Evolutionary conservation across 1,140 invertebrate genomes (phyloP).

Genomic region (Melitaea cinxia): DNA sequence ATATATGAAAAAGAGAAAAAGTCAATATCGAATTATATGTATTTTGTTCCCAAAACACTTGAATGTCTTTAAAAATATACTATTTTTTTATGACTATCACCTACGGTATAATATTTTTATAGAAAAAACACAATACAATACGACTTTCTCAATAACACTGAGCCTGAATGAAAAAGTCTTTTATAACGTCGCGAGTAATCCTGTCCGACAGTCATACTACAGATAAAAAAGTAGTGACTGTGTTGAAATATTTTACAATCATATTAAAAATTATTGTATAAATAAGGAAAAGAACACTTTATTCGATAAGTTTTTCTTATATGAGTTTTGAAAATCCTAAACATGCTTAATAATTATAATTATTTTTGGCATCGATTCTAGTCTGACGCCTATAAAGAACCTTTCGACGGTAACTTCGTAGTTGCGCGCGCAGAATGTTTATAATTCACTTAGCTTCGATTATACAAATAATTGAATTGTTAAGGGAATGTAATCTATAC

Average conservation of each 20-base stretch:
- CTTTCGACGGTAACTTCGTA: slow-evolving; percentile 17
- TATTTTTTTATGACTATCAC: slow-evolving; percentile 10
- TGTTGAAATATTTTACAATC: neutral
- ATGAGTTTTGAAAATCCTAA: neutral
- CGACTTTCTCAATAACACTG: slow-evolving; percentile 13
- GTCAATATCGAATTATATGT: neutral
- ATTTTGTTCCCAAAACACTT: slow-evolving; percentile 15
- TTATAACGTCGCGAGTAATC: slow-evolving; percentile 14
- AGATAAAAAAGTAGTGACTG: slow-evolving; percentile 2
- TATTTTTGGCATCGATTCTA: neutral
- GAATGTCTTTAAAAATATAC: slow-evolving; percentile 3
- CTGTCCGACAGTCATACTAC: neutral
- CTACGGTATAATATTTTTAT: slow-evolving; percentile 3
- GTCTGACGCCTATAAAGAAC: slow-evolving; percentile 41
- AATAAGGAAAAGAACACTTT: neutral
- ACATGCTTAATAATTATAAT: neutral
- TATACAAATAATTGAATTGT: slow-evolving; percentile 21
- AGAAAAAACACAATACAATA: neutral
- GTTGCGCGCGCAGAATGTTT: slow-evolving; percentile 61
- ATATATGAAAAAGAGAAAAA: neutral
- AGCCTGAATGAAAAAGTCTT: slow-evolving; percentile 28
- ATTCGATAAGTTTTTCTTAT: neutral
- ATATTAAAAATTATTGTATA: neutral
- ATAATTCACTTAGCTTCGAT: slow-evolving; percentile 59
- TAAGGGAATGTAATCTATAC: slow-evolving; percentile 5